These are phyloP conservation scores for Myopa tessellatipennis DNA, from an alignment of 2,888 invertebrate species.

Conservation along the genomic window DNA sequence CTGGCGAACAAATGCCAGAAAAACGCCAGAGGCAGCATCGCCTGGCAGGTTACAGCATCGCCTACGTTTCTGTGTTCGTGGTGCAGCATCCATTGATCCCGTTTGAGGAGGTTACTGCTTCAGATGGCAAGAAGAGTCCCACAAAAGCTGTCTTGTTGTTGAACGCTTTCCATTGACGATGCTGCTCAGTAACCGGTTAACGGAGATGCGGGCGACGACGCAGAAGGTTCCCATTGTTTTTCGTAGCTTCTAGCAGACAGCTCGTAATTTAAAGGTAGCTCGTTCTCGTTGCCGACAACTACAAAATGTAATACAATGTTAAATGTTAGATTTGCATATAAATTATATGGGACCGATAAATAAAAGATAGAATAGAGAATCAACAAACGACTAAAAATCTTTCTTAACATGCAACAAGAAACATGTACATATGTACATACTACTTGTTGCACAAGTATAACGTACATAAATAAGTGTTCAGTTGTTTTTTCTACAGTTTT, in stretches of 20 bases:
- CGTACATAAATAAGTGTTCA: too few species aligned
- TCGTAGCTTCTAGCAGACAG: not conserved
- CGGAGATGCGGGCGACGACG: constrained; percentile 6
- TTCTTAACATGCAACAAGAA: too few species aligned
- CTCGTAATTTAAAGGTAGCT: too few species aligned
- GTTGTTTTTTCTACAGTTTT: too few species aligned
- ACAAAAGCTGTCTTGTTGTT: constrained; percentile 23
- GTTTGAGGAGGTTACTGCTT: not conserved
- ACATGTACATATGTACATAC: too few species aligned
- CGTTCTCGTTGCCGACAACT: too few species aligned
- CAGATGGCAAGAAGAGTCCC: constrained; percentile 5
- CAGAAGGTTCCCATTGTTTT: constrained; percentile 7
- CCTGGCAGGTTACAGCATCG: constrained; percentile 11
- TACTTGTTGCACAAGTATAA: too few species aligned
- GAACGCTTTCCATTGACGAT: not conserved
- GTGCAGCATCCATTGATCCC: constrained; percentile 29
- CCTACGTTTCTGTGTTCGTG: not conserved
- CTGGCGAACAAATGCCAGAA: constrained; percentile 12
- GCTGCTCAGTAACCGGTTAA: constrained; percentile 1
- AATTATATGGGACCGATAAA: too few species aligned
- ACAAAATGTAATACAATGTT: too few species aligned
- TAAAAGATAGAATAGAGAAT: too few species aligned
- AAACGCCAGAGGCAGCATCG: not conserved
- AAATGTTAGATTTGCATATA: too few species aligned
- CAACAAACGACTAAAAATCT: too few species aligned